Conservation (phyloP, 1,140 invertebrate species). For the Dryas iulia region DNA sequence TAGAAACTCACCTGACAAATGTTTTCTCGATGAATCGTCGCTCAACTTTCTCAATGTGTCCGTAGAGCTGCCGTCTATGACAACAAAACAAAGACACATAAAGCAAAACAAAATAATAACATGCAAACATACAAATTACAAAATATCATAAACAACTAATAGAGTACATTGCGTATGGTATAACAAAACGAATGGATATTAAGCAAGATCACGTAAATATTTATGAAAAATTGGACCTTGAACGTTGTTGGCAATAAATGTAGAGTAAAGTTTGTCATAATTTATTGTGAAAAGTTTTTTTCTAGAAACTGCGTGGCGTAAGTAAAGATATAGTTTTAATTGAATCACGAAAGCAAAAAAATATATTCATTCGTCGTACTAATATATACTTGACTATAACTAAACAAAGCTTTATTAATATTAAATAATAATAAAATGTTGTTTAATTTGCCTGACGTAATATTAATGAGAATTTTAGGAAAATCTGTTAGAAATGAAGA, state of each 20-base stretch:
- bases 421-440: too few relatives aligned
- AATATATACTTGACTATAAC: not conserved
- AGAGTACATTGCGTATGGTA: conserved; percentile 11
- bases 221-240: not conserved
- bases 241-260: conserved; percentile 19
- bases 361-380: too few relatives aligned
- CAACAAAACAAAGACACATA: conserved; percentile 75
- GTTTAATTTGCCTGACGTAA: too few relatives aligned
- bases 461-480: not conserved
- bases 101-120: conserved; percentile 67
- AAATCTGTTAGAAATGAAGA: not conserved
- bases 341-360: not conserved
- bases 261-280: conserved; percentile 19
- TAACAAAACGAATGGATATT: conserved; percentile 22
- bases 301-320: conserved; percentile 3
- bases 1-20: conserved; percentile 74
- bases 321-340: conserved; percentile 19
- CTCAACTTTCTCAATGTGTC: conserved; percentile 74
- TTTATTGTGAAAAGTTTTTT: not conserved
- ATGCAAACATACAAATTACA: conserved; percentile 49
- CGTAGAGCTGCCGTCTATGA: conserved; percentile 75
- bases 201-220: conserved; percentile 14
- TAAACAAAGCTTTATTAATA: too few relatives aligned
- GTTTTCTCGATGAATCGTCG: conserved; percentile 79
- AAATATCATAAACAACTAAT: conserved; percentile 18